A percentile compares a stretch with the other conserved stretches of the same genome.
These are phyloP conservation scores for Chromis chromis DNA, from an alignment of 2,797 vertebrate species.

Conservation along the genomic window DNA sequence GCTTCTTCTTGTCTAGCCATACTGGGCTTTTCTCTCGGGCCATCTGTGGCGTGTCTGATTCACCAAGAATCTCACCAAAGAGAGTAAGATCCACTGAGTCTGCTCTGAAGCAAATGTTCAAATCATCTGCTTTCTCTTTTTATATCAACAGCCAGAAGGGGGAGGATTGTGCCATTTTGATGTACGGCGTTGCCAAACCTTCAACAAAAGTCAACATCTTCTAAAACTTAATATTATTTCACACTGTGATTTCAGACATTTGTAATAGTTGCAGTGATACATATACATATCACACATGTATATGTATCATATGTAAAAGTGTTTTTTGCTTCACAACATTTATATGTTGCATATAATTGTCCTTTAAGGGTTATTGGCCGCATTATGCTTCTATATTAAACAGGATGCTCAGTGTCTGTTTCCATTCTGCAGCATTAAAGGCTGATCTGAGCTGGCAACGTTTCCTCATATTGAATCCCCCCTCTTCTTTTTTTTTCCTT, in stretches of 20 bases:
- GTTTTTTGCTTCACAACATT: not conserved
- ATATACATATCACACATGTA: too few relatives aligned
- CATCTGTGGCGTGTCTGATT: constrained; percentile 23
- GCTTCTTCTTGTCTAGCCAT: not conserved
- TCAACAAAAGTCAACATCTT: not conserved
- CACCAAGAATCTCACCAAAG: constrained; percentile 12
- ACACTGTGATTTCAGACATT: not conserved
- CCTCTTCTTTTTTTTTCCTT: not conserved
- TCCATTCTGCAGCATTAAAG: not conserved
- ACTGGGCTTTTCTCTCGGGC: not conserved
- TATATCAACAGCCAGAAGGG: constrained; percentile 15
- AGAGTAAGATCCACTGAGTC: not conserved
- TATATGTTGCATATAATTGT: not conserved
- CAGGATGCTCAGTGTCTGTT: not conserved
- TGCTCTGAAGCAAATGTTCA: constrained; percentile 17
- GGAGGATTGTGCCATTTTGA: not conserved
- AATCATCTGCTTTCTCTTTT: constrained; percentile 6
- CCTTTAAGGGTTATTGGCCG: not conserved
- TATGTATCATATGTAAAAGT: not conserved
- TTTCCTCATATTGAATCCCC: not conserved
- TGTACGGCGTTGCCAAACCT: constrained; percentile 7
- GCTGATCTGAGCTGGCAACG: constrained; percentile 7
- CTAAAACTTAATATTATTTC: not conserved
- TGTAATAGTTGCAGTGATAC: not conserved
- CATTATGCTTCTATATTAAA: not conserved